Evolutionary conservation across 1,140 invertebrate species (phyloP).

Genomic region (Archivesica marissinica): DNA sequence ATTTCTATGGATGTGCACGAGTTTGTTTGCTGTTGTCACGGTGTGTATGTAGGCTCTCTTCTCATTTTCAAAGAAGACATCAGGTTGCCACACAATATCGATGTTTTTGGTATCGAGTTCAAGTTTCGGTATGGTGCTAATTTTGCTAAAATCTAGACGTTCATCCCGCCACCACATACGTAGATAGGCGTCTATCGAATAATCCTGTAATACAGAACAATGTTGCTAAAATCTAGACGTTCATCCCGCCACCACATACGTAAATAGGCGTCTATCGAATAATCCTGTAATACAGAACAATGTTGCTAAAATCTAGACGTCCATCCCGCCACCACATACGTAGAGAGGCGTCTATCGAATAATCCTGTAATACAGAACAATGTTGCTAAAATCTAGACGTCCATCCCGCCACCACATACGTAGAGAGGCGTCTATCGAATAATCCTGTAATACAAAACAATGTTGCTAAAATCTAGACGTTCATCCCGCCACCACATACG

Average conservation of each 20-base stretch:
- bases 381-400: constrained; percentile 50
- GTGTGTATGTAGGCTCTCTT: constrained; percentile 82
- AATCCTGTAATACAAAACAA: no score
- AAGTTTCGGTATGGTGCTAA: constrained; percentile 7
- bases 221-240: constrained; percentile 40
- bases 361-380: no score
- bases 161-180: constrained; percentile 53
- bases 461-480: constrained; percentile 40
- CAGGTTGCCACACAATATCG: constrained; percentile 79
- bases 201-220: no score
- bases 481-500: constrained; percentile 53
- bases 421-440: constrained; percentile 30
- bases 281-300: no score
- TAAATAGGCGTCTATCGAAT: constrained; percentile 28
- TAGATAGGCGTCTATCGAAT: constrained; percentile 31
- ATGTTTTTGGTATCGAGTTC: constrained; percentile 68
- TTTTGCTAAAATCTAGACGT: constrained; percentile 42
- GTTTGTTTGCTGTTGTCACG: constrained; percentile 82
- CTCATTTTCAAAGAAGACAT: constrained; percentile 81
- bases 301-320: constrained; percentile 50
- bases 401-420: constrained; percentile 52
- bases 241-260: constrained; percentile 53
- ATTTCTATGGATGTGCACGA: constrained; percentile 83
- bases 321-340: constrained; percentile 52
- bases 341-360: constrained; percentile 30